These are phyloP conservation scores for Rhagonycha lutea DNA, from an alignment of 2,888 invertebrate species.

Conservation along the genomic window DNA sequence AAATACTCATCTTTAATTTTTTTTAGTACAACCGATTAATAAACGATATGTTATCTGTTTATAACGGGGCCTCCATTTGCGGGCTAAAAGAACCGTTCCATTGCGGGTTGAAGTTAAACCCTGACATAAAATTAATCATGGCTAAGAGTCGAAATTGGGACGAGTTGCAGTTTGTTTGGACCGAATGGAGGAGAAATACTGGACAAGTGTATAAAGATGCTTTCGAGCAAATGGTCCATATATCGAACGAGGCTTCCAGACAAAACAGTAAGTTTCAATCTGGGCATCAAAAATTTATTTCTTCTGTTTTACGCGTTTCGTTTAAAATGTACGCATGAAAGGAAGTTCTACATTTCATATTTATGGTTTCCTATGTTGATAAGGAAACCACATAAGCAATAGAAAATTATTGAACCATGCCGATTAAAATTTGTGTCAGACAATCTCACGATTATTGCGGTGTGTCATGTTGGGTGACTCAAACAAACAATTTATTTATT, in stretches of 20 bases:
- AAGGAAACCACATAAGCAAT: not conserved
- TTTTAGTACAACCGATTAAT: constrained; percentile 82
- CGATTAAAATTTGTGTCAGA: not conserved
- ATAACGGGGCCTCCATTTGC: constrained; percentile 83
- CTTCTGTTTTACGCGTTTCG: not conserved
- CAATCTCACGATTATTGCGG: not conserved
- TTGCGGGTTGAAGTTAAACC: constrained; percentile 80
- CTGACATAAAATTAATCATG: constrained; percentile 78
- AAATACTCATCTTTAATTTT: not conserved
- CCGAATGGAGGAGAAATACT: constrained; percentile 86
- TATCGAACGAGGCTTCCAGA: constrained; percentile 80
- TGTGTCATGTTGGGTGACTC: not conserved
- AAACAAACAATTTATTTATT: not conserved
- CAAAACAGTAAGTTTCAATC: constrained; percentile 71
- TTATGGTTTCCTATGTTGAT: not conserved
- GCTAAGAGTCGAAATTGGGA: constrained; percentile 84
- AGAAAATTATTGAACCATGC: not conserved
- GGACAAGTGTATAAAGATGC: constrained; percentile 78
- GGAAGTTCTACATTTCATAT: not conserved
- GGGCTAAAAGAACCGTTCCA: constrained; percentile 82
- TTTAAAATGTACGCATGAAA: not conserved
- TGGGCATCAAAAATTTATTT: not conserved
- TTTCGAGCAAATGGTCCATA: constrained; percentile 77
- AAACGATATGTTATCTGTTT: constrained; percentile 86
- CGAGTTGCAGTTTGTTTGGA: constrained; percentile 86